A percentile compares a stretch with the other conserved stretches of the same genome.
These are phyloP conservation scores for Aquatica leii DNA, from an alignment of 2,888 invertebrate species.

Conservation along the genomic window DNA sequence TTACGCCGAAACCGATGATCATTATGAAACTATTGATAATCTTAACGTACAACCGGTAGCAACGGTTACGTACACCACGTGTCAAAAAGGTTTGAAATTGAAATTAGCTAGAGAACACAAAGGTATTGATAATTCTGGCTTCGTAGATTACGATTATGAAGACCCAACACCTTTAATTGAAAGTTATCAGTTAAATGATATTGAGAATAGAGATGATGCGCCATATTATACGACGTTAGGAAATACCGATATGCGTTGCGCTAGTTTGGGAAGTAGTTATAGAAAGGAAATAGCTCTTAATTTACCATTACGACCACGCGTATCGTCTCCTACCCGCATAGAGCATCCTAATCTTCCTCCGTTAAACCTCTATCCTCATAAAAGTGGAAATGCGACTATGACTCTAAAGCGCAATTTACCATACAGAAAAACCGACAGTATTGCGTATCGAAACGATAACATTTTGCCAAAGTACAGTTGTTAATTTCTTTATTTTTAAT, in stretches of 20 bases:
- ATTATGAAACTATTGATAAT: slow-evolving; percentile 76
- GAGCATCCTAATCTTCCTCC: slow-evolving; percentile 85
- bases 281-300: slow-evolving; percentile 56
- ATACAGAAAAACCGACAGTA: slow-evolving; percentile 41
- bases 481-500: slow-evolving; percentile 20
- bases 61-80: slow-evolving; percentile 39
- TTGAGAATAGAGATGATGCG: slow-evolving; percentile 63
- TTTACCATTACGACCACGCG: slow-evolving; percentile 68
- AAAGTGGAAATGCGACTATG: slow-evolving; percentile 37
- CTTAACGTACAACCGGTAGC: slow-evolving; percentile 59
- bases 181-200: slow-evolving; percentile 71
- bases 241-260: slow-evolving; percentile 59
- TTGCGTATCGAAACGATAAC: slow-evolving; percentile 30
- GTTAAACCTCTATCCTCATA: slow-evolving; percentile 66
- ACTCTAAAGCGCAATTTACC: slow-evolving; percentile 43
- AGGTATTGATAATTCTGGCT: slow-evolving; percentile 72
- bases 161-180: slow-evolving; percentile 80
- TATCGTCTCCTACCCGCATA: slow-evolving; percentile 82
- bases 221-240: slow-evolving; percentile 51
- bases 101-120: slow-evolving; percentile 36
- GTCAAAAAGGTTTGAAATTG: slow-evolving; percentile 45
- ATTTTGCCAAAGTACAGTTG: slow-evolving; percentile 40
- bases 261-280: slow-evolving; percentile 61
- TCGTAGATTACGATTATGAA: slow-evolving; percentile 83
- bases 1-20: slow-evolving; percentile 66